These are phyloP conservation scores for Brachionus koreanus DNA, from an alignment of 1,140 invertebrate genomes.

Conservation along the genomic window DNA sequence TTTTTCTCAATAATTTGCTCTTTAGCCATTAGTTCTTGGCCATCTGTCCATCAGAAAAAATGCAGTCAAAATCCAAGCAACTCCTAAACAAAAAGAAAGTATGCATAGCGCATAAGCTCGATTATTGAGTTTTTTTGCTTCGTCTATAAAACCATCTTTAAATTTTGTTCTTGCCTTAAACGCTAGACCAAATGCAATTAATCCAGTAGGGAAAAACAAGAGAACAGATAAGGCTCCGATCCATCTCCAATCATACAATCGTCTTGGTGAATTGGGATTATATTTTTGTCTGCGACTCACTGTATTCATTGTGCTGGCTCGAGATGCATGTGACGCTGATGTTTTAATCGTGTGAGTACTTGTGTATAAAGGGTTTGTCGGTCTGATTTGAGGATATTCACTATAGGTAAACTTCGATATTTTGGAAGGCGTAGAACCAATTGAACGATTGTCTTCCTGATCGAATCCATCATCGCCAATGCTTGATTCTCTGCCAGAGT, in stretches of 20 bases:
- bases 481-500: neutral
- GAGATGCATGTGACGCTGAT: neutral
- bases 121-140: conserved; percentile 31
- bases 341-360: conserved; percentile 41
- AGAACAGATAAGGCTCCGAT: neutral
- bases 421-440: conserved; percentile 22
- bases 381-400: conserved; percentile 45
- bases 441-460: conserved; percentile 27
- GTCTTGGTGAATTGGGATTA: conserved; percentile 32
- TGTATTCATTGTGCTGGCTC: conserved; percentile 10
- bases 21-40: conserved; percentile 43
- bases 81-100: conserved; percentile 28
- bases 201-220: conserved; percentile 36
- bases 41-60: conserved; percentile 33
- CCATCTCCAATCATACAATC: conserved; percentile 42
- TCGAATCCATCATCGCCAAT: neutral
- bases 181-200: conserved; percentile 42
- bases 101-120: conserved; percentile 30
- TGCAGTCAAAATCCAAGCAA: conserved; percentile 27
- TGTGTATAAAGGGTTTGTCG: conserved; percentile 45
- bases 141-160: conserved; percentile 38
- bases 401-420: conserved; percentile 44
- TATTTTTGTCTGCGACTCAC: conserved; percentile 40
- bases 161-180: conserved; percentile 36
- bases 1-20: neutral